Evolutionary conservation across 92 coral and sea anemone species (phyloP), one percentile per base, ranked within the genome.

Genomic region (Phenganax subtilis): DNA sequence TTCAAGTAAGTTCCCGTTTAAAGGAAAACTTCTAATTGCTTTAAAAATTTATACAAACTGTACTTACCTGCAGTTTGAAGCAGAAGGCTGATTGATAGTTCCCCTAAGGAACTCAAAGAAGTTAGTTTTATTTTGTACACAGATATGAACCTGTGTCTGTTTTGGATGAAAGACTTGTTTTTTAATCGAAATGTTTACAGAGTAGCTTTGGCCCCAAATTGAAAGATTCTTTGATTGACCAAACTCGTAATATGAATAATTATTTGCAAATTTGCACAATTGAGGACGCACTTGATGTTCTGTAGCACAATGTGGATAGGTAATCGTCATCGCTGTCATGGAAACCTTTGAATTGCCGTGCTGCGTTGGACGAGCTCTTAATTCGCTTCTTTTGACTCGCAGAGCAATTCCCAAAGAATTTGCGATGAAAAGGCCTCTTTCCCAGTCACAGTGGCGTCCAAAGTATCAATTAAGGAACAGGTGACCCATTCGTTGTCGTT

Each of bases 201-300:
- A 17, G 17, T 58, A 70, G 70, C 20, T 47, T 30, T 53, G 37
- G 31, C 52, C 25, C 17, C 70, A 31, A 64, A 57, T 70, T 76
- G 61, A 20, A 37, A 11, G 0, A 76, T 57, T 15, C 56, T 29
- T 76, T 11, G 5, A 3, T 28, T 76, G 44, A 27, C 81, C 28
- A 20, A 60, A 31, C 44, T 37, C 79, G 62, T 74, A 7, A 54
- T 54, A 2, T 58, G 71, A 58, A 60, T 58, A 58, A 76, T 76
- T 76, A 76, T 59, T 59, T 55, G 51, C 53, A 25, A 37, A 27
- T 55, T 76, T 76, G 51, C 70, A 76, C 81, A 76, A 57, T 76
- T 76, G 66, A 60, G 54, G 55, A 15, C 60, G 10, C 64, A 54
- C 78, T 73, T 73, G 56, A 51, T 51, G 5, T 9, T 31, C 75